Conservation (phyloP, 2,797 vertebrate genomes). For the Orientallactaga sibirica region DNA sequence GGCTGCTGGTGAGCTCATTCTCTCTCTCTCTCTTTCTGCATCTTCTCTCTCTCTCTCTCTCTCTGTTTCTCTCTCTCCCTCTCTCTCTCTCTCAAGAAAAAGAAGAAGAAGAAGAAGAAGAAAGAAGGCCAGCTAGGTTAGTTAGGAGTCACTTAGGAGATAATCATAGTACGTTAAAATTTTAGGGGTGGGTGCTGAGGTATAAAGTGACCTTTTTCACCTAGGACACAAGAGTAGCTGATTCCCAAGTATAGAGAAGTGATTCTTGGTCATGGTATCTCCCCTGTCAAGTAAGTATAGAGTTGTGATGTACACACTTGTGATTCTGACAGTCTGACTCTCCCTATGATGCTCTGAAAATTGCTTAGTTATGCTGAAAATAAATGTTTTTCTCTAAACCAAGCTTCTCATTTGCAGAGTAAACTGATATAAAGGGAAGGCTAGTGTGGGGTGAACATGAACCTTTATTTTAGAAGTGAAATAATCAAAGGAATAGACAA, state of each 20-base stretch:
- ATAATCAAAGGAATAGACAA: neutral
- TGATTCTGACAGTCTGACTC: neutral
- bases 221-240: neutral
- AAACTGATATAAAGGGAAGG: neutral
- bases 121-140: conserved; percentile 34
- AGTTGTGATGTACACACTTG: too few relatives aligned
- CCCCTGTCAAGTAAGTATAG: too few relatives aligned
- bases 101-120: too few relatives aligned
- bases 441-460: fast-evolving
- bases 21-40: too few relatives aligned
- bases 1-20: too few relatives aligned
- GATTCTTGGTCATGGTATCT: too few relatives aligned
- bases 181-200: neutral
- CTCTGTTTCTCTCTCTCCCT: too few relatives aligned
- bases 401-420: neutral
- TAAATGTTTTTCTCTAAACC: neutral
- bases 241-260: neutral
- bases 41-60: too few relatives aligned
- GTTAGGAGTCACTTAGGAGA: conserved; percentile 61
- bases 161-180: neutral
- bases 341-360: neutral
- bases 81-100: too few relatives aligned
- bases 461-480: neutral
- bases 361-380: neutral
- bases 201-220: neutral